Evolutionary conservation across 2,888 invertebrate genomes (phyloP), one percentile per base, ranked within the genome.

Genomic region (Ferdinandea cuprea): DNA sequence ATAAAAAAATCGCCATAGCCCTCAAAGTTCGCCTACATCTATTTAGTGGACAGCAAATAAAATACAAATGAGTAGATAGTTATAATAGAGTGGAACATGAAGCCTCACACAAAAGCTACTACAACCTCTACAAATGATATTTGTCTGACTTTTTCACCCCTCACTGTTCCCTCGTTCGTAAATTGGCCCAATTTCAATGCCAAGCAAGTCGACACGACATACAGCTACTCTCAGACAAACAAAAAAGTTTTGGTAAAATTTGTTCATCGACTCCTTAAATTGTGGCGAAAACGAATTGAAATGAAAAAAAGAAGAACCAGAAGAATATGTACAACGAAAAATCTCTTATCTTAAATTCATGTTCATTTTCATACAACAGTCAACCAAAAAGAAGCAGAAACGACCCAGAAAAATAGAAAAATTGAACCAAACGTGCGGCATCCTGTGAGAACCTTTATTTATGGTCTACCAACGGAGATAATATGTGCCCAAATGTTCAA

Each of bases 401-500:
- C 32, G 28, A 28, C 54, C 48, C 32, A 30, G 30, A 44, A 28
- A 37, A 35, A 17, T 28, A 68, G 50, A 48, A 37, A 50, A 63
- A 61, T 76, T 54, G 42, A 28, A 58, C 35, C 25, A 7, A 37
- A 72, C 77, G 72, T 30, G 72, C 61, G 59, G 68, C 50, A 68
- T 78, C 72, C 78, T 78, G 77, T 74, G 73, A 61, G 73, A 74
- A 65, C 37, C 68, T 79, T 74, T 79, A 84, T 84, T 84, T 84
- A 84, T 79, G 84, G 84, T 84, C 84, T 79, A 79, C 79, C 84
- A 32, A 74, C 52, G 65, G 69, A 79, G 84, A 84, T 84, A 84
- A 79, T 84, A 79, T 84, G 79, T 63, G 73, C 84, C 56, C 73
- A 73, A 84, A 84, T 79, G 84, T 84, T 84, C 79, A 84, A 78